Conservation (phyloP, 2,113 vertebrate genomes). For the Willisornis vidua region DNA sequence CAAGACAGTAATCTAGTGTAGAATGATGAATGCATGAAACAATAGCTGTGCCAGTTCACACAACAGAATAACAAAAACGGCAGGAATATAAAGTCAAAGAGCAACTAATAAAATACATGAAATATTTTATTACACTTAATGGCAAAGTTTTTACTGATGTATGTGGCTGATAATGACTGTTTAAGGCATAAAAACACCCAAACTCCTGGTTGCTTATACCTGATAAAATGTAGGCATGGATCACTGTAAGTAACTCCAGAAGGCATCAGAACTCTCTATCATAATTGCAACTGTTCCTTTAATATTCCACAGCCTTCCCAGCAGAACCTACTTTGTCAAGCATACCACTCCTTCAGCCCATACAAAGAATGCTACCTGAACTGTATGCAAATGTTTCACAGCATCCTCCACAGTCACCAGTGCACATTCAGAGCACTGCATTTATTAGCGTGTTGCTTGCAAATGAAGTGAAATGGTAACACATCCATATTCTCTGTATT, state of each 20-base stretch:
- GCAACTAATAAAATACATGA: not conserved
- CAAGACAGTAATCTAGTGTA: not conserved
- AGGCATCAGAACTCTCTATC: not conserved
- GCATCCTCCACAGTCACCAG: not conserved
- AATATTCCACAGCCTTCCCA: not conserved
- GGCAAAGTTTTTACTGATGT: not conserved
- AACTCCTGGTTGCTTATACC: not conserved
- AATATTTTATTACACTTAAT: not conserved
- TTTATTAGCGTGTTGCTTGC: not conserved
- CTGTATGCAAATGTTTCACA: not conserved
- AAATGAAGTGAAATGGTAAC: not conserved
- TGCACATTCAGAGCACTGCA: not conserved
- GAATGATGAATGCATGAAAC: not conserved
- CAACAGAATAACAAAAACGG: not conserved
- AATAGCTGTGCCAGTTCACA: not conserved
- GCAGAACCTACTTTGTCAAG: not conserved
- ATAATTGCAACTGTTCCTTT: not conserved
- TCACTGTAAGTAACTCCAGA: not conserved
- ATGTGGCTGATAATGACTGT: not conserved
- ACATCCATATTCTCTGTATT: not conserved
- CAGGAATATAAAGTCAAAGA: not conserved
- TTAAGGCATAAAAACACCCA: not conserved
- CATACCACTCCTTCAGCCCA: not conserved
- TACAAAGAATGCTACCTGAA: not conserved
- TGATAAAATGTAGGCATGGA: not conserved